Evolutionary conservation across 2,113 vertebrate species (phyloP), one percentile per base, ranked within the genome.

Genomic region (Stegostoma tigrinum): DNA sequence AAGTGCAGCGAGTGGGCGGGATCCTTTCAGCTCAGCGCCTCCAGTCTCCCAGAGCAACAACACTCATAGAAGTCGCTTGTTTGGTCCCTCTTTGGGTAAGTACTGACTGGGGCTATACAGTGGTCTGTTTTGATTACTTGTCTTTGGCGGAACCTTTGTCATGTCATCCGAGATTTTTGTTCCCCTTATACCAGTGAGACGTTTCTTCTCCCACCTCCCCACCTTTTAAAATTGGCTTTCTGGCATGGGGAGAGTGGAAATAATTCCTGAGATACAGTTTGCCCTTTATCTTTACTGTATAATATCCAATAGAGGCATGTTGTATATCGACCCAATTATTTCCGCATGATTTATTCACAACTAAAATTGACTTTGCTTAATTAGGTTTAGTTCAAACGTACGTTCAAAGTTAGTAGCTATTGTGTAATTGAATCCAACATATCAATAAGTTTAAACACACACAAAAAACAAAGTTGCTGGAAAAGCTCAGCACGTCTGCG

Each of bases 11-110:
- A 5, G 38, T 21, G 64, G 89, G 89, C 15, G 89, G n/a, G 5
- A 66, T 93, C 61, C 89, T 0, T 0, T 61, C 55, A 34, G n/a
- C 17, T 0, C 24, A 34, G 87, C 87, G 87, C 70, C 93, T 52
- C 94, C 68, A n/a, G 42, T 95, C 67, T 34, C 94, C 94, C 94
- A 19, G 42, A 72, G 94, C 94, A 72, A 95, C 94, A 5, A 48
- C 42, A 7, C n/a, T 21, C 21, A 15, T 55, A 27, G 61, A 91
- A 64, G 30, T 21, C 66, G 61, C 2, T 34, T 15, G 61, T 15
- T 19, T 27, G 30, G 55, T 8, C 5, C 61, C 34, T 19, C 89
- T 93, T 3, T 8, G 61, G 61, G 87, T 91, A 61, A 91, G 87
- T 91, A 64, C 14, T 90, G 10, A 34, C 0, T 1, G 30, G 14